A percentile compares a stretch with the other conserved stretches of the same genome.
phyloP scores from a whole-genome alignment of 2,113 vertebrate species.

The Cacatua alba region DNA sequence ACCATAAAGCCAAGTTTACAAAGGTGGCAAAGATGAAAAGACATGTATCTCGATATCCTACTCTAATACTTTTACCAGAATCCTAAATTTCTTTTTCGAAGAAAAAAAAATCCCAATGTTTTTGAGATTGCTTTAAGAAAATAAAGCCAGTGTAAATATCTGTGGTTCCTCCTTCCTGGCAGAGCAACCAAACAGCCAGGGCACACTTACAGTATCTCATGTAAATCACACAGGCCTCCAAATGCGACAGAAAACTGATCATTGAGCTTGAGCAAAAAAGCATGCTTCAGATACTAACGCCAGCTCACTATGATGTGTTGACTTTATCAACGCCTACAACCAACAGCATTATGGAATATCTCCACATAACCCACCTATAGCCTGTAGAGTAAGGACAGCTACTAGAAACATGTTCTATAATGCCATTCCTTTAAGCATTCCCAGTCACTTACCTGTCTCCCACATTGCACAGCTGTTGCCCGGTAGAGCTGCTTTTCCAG shows the following conservation, averaged over 20 bases:
- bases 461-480: background rate
- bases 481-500: background rate
- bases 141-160: background rate
- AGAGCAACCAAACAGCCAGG: background rate
- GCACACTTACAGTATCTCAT: background rate
- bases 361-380: background rate
- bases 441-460: background rate
- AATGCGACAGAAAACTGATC: background rate
- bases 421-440: background rate
- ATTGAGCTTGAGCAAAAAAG: background rate
- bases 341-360: background rate
- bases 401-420: background rate
- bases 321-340: background rate
- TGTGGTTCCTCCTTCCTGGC: background rate
- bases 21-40: background rate
- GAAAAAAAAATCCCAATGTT: background rate
- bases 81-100: background rate
- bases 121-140: background rate
- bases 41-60: background rate
- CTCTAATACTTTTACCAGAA: background rate
- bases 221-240: background rate
- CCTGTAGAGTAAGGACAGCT: background rate
- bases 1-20: background rate
- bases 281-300: background rate
- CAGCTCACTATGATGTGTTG: background rate